A percentile compares a stretch with the other conserved stretches of the same genome.
These are phyloP conservation scores for Sus cebifrons DNA, from an alignment of 2,797 vertebrate species.

Conservation along the genomic window DNA sequence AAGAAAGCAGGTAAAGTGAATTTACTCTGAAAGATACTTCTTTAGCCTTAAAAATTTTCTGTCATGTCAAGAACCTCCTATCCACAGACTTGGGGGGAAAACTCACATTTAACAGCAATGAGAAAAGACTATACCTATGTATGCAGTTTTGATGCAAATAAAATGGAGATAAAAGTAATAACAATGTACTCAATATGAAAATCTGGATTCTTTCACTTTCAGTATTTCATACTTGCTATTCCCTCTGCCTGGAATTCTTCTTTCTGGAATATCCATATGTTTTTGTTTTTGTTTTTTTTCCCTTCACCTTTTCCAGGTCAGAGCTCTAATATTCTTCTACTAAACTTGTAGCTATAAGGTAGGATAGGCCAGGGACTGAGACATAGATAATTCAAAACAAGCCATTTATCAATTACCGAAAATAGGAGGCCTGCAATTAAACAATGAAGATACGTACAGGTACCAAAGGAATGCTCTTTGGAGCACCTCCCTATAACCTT, in stretches of 20 bases:
- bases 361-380: no score
- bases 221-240: background rate
- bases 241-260: background rate
- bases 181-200: background rate
- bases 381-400: no score
- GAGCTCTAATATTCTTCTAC: background rate
- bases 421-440: no score
- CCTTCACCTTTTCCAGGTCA: background rate
- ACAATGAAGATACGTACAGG: no score
- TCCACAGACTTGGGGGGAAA: fast-evolving
- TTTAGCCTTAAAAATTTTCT: background rate
- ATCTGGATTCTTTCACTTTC: background rate
- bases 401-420: no score
- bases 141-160: background rate
- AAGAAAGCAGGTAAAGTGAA: background rate
- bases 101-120: background rate
- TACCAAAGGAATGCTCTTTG: no score
- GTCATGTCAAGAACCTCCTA: background rate
- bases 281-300: background rate
- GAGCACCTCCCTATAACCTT: no score
- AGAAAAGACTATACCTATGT: background rate
- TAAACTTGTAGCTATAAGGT: background rate
- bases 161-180: background rate
- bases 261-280: background rate
- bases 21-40: constrained; percentile 4